These are phyloP conservation scores for Tenthredo amoena DNA, from an alignment of 2,888 invertebrate species.

Conservation along the genomic window DNA sequence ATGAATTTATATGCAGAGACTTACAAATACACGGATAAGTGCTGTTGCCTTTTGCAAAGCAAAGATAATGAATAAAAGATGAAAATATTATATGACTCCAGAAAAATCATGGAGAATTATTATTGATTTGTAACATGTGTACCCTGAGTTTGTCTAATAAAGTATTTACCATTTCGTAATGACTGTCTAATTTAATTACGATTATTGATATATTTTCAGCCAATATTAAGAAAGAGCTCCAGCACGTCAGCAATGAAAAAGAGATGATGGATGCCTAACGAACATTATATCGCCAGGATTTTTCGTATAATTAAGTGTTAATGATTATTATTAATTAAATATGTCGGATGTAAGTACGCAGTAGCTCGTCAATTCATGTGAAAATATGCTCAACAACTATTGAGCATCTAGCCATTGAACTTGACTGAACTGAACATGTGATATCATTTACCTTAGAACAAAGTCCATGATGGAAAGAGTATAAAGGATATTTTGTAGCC, in stretches of 20 bases:
- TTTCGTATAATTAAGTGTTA: conserved; percentile 22
- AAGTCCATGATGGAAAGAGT: background rate
- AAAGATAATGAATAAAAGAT: background rate
- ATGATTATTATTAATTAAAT: conserved; percentile 7
- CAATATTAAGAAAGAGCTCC: conserved; percentile 64
- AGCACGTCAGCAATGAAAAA: conserved; percentile 64
- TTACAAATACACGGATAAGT: conserved; percentile 22
- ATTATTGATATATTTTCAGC: conserved; percentile 63
- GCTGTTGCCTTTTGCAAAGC: conserved; percentile 4
- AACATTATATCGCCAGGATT: background rate
- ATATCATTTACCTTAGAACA: conserved; percentile 9
- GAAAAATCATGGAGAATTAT: background rate
- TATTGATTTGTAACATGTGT: background rate
- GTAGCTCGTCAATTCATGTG: background rate
- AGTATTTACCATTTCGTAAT: conserved; percentile 10
- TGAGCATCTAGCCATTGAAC: background rate
- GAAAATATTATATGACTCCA: background rate
- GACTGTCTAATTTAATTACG: background rate
- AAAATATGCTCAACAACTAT: conserved; percentile 7
- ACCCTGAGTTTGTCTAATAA: conserved; percentile 47
- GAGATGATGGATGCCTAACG: conserved; percentile 60
- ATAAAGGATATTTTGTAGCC: background rate
- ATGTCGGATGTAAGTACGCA: background rate
- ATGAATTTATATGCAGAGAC: conserved; percentile 4
- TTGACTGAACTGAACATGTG: conserved; percentile 24